These are phyloP conservation scores for Ichneumon xanthorius DNA, from an alignment of 2,888 invertebrate species.

Conservation along the genomic window DNA sequence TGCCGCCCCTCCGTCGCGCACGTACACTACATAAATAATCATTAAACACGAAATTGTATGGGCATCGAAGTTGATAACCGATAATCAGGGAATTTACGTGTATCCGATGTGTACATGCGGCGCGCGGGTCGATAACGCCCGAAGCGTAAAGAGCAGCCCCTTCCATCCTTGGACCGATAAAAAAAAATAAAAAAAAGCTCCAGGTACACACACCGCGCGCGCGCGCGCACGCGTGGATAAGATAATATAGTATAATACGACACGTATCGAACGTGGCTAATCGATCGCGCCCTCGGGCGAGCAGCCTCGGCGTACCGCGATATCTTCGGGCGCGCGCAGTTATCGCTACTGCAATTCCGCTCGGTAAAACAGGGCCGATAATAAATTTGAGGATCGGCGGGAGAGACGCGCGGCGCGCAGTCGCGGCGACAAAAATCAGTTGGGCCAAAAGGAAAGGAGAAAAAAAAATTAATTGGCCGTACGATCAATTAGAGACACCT, in stretches of 20 bases:
- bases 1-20: neutral
- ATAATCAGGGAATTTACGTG: constrained; percentile 62
- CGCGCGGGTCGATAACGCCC: constrained; percentile 14
- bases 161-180: neutral
- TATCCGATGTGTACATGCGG: constrained; percentile 34
- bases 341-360: constrained; percentile 56
- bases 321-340: constrained; percentile 56
- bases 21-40: constrained; percentile 61
- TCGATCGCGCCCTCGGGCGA: constrained; percentile 60
- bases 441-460: constrained; percentile 4
- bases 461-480: constrained; percentile 59
- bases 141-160: constrained; percentile 26
- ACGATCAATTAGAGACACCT: constrained; percentile 67
- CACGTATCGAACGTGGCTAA: constrained; percentile 58
- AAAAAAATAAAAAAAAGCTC: neutral
- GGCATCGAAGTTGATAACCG: constrained; percentile 63
- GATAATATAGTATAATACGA: constrained; percentile 41
- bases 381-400: constrained; percentile 57
- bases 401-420: constrained; percentile 1
- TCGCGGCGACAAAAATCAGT: constrained; percentile 53
- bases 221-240: neutral
- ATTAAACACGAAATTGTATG: constrained; percentile 58
- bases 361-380: constrained; percentile 34
- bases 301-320: constrained; percentile 12
- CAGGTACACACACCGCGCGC: neutral